Conservation (phyloP, 2,797 vertebrate species). For the Etheostoma nigrum region DNA sequence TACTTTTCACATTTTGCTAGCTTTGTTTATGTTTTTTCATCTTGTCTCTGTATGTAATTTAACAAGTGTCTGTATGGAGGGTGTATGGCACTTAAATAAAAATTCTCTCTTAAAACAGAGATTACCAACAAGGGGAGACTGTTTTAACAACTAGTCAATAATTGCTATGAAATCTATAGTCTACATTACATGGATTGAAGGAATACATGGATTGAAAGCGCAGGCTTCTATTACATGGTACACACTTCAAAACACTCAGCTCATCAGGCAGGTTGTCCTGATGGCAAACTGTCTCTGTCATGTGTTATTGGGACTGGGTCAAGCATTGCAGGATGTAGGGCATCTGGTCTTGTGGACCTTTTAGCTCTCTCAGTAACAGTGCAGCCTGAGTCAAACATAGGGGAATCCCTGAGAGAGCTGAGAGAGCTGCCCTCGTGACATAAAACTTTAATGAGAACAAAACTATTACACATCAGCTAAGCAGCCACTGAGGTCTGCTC, state of each 20-base stretch:
- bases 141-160: background rate
- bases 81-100: background rate
- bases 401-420: constrained; percentile 53
- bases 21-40: background rate
- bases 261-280: background rate
- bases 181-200: no score
- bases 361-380: constrained; percentile 50
- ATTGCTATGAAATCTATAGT: no score
- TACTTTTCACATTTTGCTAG: background rate
- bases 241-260: background rate
- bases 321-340: constrained; percentile 27
- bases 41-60: no score
- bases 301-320: constrained; percentile 12
- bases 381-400: constrained; percentile 43
- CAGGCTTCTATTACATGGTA: background rate
- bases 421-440: constrained; percentile 56
- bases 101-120: background rate
- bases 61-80: no score
- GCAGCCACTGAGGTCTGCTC: constrained; percentile 50
- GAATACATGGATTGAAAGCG: background rate
- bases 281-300: background rate
- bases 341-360: constrained; percentile 33
- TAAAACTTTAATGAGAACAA: constrained; percentile 84
- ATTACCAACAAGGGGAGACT: background rate
- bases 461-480: constrained; percentile 70